phyloP scores from a whole-genome alignment of 2,113 vertebrate genomes.

The Archocentrus centrarchus region DNA sequence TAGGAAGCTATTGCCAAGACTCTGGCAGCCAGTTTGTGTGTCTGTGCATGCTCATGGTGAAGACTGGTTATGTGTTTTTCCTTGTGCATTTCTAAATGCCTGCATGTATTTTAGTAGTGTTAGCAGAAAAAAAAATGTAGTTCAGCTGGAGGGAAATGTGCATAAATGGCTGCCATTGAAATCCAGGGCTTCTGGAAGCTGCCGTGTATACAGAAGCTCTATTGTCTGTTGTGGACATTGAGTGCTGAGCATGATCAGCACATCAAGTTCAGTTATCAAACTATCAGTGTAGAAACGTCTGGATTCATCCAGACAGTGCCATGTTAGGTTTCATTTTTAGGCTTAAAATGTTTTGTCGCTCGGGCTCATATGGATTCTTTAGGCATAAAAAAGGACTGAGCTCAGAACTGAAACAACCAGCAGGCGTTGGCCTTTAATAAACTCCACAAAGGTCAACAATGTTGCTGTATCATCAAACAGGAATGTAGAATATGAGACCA shows the following conservation, averaged over 20 bases:
- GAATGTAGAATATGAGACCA: neutral
- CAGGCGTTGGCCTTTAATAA: neutral
- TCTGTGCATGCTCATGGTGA: neutral
- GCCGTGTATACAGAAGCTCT: constrained; percentile 33
- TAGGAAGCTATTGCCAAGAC: constrained; percentile 60
- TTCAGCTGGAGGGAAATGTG: neutral
- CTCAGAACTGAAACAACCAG: neutral
- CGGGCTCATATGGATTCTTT: too few relatives aligned
- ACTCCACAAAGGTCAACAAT: neutral
- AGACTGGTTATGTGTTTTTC: neutral
- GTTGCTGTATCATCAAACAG: neutral
- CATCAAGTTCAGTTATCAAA: neutral
- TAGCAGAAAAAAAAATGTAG: neutral
- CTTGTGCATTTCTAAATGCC: neutral
- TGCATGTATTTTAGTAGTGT: neutral
- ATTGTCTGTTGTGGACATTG: constrained; percentile 29
- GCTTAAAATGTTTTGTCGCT: neutral
- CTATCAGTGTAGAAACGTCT: neutral
- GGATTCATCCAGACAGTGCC: neutral
- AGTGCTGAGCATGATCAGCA: constrained; percentile 8
- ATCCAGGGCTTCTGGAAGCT: constrained; percentile 34
- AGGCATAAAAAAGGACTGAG: too few relatives aligned
- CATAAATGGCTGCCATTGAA: constrained; percentile 9
- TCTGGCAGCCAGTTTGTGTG: neutral
- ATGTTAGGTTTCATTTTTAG: neutral